phyloP scores from a whole-genome alignment of 2,888 invertebrate genomes.

The Andrena dorsata region DNA sequence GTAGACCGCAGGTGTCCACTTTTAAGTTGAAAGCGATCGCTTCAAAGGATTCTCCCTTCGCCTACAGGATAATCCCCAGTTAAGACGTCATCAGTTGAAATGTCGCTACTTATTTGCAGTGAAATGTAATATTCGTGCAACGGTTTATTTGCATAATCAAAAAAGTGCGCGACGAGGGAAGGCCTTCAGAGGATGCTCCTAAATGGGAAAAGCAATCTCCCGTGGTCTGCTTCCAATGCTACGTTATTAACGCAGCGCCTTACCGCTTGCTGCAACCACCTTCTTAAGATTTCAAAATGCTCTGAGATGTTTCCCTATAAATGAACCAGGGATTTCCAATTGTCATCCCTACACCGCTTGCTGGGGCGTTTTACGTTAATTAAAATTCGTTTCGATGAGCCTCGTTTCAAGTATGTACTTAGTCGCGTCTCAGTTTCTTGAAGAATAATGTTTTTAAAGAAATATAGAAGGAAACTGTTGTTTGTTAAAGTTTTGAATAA shows the following conservation, averaged over 20 bases:
- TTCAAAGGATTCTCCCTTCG: slow-evolving; percentile 2
- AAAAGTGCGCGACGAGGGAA: slow-evolving; percentile 27
- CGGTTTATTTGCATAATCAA: slow-evolving; percentile 59
- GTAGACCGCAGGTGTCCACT: background rate
- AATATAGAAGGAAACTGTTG: no score
- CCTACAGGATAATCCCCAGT: slow-evolving; percentile 31
- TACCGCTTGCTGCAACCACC: slow-evolving; percentile 14
- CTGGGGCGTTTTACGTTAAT: background rate
- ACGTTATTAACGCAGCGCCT: slow-evolving; percentile 52
- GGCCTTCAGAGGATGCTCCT: slow-evolving; percentile 41
- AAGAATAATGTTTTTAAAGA: no score
- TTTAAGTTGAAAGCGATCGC: slow-evolving; percentile 14
- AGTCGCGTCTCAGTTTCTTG: no score
- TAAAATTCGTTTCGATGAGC: slow-evolving; percentile 3
- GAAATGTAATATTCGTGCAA: slow-evolving; percentile 42
- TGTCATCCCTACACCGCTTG: background rate
- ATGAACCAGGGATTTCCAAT: slow-evolving; percentile 3
- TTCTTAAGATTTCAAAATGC: slow-evolving; percentile 33
- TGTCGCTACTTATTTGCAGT: slow-evolving; percentile 33
- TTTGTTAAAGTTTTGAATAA: no score
- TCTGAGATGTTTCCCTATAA: background rate
- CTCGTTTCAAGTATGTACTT: background rate
- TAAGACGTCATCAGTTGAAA: slow-evolving; percentile 44
- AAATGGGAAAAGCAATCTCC: slow-evolving; percentile 53
- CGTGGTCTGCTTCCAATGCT: slow-evolving; percentile 36